Conservation (phyloP, 2,888 invertebrate genomes). For the Microplitis manilae region DNA sequence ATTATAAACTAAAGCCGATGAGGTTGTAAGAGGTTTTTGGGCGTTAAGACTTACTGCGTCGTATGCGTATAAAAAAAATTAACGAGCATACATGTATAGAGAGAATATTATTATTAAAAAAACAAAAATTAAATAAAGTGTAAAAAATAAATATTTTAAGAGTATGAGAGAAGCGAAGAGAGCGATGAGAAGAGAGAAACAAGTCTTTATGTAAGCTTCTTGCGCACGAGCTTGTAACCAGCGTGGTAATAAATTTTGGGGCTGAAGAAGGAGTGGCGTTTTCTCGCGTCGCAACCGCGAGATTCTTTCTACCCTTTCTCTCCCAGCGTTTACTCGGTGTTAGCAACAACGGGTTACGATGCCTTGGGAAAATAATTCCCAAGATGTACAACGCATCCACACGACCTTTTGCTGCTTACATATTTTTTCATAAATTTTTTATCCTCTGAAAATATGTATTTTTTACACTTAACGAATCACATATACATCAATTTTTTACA, state of each 20-base stretch:
- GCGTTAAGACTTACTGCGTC: background rate
- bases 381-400: slow-evolving; percentile 21
- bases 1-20: slow-evolving; percentile 1
- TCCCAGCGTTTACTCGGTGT: background rate
- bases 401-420: slow-evolving; percentile 28
- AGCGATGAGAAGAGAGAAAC: slow-evolving; percentile 39
- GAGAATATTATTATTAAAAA: slow-evolving; percentile 16
- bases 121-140: background rate
- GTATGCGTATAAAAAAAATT: slow-evolving; percentile 23
- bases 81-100: slow-evolving; percentile 24
- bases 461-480: background rate
- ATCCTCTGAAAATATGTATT: background rate
- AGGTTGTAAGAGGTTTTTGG: background rate
- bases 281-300: slow-evolving; percentile 30
- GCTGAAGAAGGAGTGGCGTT: slow-evolving; percentile 38
- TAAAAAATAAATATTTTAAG: background rate
- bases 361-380: slow-evolving; percentile 45
- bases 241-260: slow-evolving; percentile 48
- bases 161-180: slow-evolving; percentile 19
- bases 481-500: background rate
- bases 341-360: slow-evolving; percentile 36
- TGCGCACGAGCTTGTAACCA: slow-evolving; percentile 50
- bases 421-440: slow-evolving; percentile 12
- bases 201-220: slow-evolving; percentile 50
- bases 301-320: background rate